Base-by-base conservation (phyloP, 2,113 vertebrate genomes). In the Garra rufa region DNA sequence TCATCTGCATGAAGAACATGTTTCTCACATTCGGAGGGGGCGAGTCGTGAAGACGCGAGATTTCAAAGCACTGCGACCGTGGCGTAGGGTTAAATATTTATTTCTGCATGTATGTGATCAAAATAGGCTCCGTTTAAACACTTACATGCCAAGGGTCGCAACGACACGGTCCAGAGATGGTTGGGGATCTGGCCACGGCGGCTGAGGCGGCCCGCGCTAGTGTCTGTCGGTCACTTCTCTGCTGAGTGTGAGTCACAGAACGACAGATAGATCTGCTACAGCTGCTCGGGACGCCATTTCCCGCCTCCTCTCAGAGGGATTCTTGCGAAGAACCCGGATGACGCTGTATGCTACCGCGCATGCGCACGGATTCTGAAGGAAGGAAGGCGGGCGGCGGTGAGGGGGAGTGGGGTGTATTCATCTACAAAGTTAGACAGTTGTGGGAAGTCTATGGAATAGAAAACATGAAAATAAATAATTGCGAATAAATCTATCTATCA, bases 271-370 rank as follows among this genome's bases (percentile, higher is more conserved):
- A 86, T 82, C 55, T 83, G 69, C 76, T 59, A 74, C 84, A 76
- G 88, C 88, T 85, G 71, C 86, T 78, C 61, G 88, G 84, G 88
- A 87, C 88, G 88, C 88, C 88, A 89, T 89, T 89, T 89, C 88
- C 88, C 88, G 88, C 88, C 86, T 89, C 88, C 88, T 89, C 88
- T 83, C 84, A 74, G 81, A 87, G 83, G 80, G 77, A 52, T 86
- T 83, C 76, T 87, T 81, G 50, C 34, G 83, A 89, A 87, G 76
- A 30, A 87, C 88, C 88, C 88, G 88, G 88, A 89, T 89, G 83
- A 81, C 43, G 74, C 74, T 78, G 46, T 43, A 43, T 17, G n/a
- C 41, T 79, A 19, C 24, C 61, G 88, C 85, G 88, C 88, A 89
- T 81, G 88, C 81, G 85, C 88, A 43, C 48, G 69, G 17, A 50